phyloP scores from a whole-genome alignment of 2,113 vertebrate species.

The Mystacornis crossleyi region DNA sequence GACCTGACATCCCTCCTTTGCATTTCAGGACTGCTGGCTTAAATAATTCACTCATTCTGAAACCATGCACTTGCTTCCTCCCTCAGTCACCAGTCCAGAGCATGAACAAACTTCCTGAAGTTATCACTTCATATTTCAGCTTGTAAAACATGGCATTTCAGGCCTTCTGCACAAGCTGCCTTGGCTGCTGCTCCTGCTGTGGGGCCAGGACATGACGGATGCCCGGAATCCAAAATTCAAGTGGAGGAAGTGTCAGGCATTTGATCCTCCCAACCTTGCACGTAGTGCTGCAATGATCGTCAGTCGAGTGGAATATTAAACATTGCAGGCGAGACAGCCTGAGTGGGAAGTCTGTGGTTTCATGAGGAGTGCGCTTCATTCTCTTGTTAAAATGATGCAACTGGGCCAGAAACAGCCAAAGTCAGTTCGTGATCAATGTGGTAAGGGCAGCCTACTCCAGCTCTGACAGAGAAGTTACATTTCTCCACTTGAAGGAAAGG shows the following conservation, averaged over 20 bases:
- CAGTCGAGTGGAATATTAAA: background rate
- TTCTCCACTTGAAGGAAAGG: background rate
- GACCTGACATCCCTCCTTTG: background rate
- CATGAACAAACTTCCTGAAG: conserved; percentile 7
- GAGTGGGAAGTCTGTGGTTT: background rate
- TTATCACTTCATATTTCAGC: background rate
- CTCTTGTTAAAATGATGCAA: background rate
- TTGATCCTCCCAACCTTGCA: background rate
- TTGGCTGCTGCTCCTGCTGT: background rate
- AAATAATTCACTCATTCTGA: background rate
- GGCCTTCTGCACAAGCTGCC: background rate
- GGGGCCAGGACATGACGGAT: background rate
- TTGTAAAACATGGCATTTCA: background rate
- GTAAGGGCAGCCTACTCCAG: background rate
- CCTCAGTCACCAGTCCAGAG: background rate
- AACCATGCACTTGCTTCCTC: background rate
- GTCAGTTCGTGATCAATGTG: background rate
- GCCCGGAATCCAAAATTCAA: background rate
- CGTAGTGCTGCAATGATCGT: background rate
- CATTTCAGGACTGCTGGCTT: background rate
- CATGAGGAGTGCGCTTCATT: background rate
- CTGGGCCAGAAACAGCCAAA: background rate
- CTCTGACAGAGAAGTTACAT: background rate
- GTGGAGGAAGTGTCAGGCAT: background rate
- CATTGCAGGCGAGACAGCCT: background rate